Evolutionary conservation across 2,888 invertebrate species (phyloP).

Genomic region (Apomyelois bistriatella): DNA sequence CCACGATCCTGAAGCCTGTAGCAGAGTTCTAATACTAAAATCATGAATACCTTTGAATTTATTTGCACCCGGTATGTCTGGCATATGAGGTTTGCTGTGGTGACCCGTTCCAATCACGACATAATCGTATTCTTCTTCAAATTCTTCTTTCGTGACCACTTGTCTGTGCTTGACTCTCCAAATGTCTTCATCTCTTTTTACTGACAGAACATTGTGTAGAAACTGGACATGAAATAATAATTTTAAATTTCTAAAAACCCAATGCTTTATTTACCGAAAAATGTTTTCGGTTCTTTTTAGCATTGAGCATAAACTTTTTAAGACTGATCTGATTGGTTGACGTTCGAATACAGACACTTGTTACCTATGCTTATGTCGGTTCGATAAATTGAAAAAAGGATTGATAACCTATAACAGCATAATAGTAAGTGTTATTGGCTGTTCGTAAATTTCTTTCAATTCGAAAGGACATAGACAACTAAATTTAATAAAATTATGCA

Average conservation of each 20-base stretch:
- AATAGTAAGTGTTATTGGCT: too few relatives aligned
- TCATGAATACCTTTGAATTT: slow-evolving; percentile 61
- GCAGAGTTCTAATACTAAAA: too few relatives aligned
- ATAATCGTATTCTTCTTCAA: slow-evolving; percentile 79
- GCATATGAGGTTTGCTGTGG: slow-evolving; percentile 58
- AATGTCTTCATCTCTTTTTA: slow-evolving; percentile 40
- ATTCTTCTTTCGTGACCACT: slow-evolving; percentile 47
- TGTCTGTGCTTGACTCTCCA: slow-evolving; percentile 59
- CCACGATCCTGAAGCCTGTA: too few relatives aligned
- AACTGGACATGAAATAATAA: slow-evolving; percentile 41
- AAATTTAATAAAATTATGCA: slow-evolving; percentile 24
- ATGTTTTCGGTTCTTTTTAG: too few relatives aligned
- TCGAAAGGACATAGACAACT: too few relatives aligned
- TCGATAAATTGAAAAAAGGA: too few relatives aligned
- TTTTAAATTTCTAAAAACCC: neutral
- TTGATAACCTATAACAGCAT: too few relatives aligned
- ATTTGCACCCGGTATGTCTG: slow-evolving; percentile 50
- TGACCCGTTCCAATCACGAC: slow-evolving; percentile 86
- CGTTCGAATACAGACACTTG: too few relatives aligned
- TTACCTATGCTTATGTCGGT: too few relatives aligned
- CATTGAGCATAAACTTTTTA: too few relatives aligned
- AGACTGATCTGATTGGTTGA: too few relatives aligned
- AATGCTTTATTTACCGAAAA: neutral
- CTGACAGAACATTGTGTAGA: slow-evolving; percentile 50
- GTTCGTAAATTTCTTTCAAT: too few relatives aligned